phyloP scores from a whole-genome alignment of 2,888 invertebrate species.

The Acronicta psi region DNA sequence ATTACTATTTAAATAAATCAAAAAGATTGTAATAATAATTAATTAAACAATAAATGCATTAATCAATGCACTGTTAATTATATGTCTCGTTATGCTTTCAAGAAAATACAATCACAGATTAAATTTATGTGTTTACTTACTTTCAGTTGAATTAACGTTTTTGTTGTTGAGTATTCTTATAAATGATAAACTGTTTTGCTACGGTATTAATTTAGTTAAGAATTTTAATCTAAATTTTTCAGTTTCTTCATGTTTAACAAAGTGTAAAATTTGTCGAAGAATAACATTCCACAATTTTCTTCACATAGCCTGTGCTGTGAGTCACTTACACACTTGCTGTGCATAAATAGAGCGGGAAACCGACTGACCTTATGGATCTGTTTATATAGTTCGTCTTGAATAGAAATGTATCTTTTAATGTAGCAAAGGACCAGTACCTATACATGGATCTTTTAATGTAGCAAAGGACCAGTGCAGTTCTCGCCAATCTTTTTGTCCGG shows the following conservation, averaged over 20 bases:
- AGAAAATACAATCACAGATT: constrained; percentile 23
- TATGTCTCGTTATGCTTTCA: constrained; percentile 47
- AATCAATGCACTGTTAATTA: constrained; percentile 42
- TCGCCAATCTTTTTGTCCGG: too few species aligned
- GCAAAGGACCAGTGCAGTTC: background rate
- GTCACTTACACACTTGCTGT: constrained; percentile 8
- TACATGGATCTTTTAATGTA: background rate
- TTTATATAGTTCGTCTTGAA: constrained; percentile 9
- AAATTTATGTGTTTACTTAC: constrained; percentile 18
- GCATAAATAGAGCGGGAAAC: constrained; percentile 23
- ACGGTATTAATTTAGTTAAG: constrained; percentile 23
- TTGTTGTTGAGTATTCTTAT: constrained; percentile 21
- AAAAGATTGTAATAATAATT: constrained; percentile 29
- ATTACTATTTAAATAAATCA: constrained; percentile 48
- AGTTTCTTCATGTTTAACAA: constrained; percentile 29
- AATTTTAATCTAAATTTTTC: constrained; percentile 33
- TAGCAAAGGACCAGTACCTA: background rate
- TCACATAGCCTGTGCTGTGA: constrained; percentile 18
- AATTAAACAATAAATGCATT: constrained; percentile 35
- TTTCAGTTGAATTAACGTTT: constrained; percentile 17
- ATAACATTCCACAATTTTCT: constrained; percentile 14
- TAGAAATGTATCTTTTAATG: constrained; percentile 2
- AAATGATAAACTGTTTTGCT: constrained; percentile 31
- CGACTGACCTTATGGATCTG: constrained; percentile 8
- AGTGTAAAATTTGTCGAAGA: constrained; percentile 36